Base-by-base conservation (phyloP, 2,113 vertebrate genomes). In the Sinocyclocheilus anophthalmus region DNA sequence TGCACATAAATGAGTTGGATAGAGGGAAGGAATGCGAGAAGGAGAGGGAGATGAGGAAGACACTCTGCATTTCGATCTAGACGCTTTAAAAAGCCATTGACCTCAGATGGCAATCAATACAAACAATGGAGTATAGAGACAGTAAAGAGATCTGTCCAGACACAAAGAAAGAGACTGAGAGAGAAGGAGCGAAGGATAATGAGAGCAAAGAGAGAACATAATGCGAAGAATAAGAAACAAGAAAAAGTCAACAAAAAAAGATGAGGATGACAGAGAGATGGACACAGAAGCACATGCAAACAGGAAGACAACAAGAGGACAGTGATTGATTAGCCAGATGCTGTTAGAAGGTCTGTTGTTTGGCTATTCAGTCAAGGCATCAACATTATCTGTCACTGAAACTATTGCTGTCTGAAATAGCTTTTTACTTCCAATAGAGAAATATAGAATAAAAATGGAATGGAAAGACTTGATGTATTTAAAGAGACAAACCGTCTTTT, bases 71-170 rank as follows among this genome's bases (percentile, higher is more conserved):
- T 90, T 89, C 83, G 87, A 90, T 90, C 88, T 84, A 37, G 81
- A 67, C 70, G 86, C 89, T 88, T 90, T 88, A 91, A 91, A 91
- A 89, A 89, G 88, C 84, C 86, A 88, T 86, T 89, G 91, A 91
- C 88, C 89, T 88, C 81, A 81, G 87, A 83, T 81, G 80, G 33
- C 67, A 70, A 90, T 87, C 86, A 45, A 91, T 90, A 85, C 69
- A 83, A 75, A 87, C 70, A 85, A 87, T 88, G 42, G 85, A 76
- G 76, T 33, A 2, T 30, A 78, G 73, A 76, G 78, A 84, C 67
- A 73, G 88, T 84, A 84, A 84, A 87, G 87, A 89, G 88, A 88
- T 78, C 42, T 72, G 39, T 26, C 70, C 50, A 83, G 85, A 82
- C 59, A 16, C 55, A 10, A 5, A 45, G 67, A 67, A 59, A 26